phyloP scores from a whole-genome alignment of 2,113 vertebrate genomes.

The Sebastes schlegelii region DNA sequence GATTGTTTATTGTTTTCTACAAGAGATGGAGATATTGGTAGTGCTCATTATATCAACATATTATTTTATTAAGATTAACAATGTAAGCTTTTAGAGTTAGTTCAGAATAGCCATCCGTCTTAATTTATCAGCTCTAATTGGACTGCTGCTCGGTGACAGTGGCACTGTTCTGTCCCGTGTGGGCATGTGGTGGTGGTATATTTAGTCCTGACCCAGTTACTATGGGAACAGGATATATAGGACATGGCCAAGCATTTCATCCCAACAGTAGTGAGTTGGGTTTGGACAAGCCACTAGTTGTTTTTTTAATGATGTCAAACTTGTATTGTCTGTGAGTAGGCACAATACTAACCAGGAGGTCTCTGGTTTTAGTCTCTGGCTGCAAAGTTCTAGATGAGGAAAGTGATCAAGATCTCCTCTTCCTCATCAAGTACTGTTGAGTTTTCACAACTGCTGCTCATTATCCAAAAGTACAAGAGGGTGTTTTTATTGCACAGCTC shows the following conservation, averaged over 20 bases:
- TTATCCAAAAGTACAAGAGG: background rate
- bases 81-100: conserved; percentile 9
- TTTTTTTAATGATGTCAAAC: background rate
- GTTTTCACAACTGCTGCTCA: conserved; percentile 15
- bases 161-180: conserved; percentile 69
- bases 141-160: conserved; percentile 67
- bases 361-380: background rate
- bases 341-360: background rate
- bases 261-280: conserved; percentile 37
- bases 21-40: background rate
- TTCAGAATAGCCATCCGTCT: conserved; percentile 29
- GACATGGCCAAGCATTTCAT: conserved; percentile 64
- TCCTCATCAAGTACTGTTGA: background rate
- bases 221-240: conserved; percentile 77
- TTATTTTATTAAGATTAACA: conserved; percentile 1
- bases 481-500: conserved; percentile 4
- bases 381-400: background rate
- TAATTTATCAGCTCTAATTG: conserved; percentile 68
- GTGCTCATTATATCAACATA: background rate
- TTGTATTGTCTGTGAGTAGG: background rate
- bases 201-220: conserved; percentile 85
- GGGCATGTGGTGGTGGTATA: conserved; percentile 78
- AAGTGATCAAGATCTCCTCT: background rate
- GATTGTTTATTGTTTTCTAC: background rate
- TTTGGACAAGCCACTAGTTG: conserved; percentile 39